Base-by-base conservation (phyloP, 2,888 invertebrate genomes). In the Adelognathus sp. region DNA sequence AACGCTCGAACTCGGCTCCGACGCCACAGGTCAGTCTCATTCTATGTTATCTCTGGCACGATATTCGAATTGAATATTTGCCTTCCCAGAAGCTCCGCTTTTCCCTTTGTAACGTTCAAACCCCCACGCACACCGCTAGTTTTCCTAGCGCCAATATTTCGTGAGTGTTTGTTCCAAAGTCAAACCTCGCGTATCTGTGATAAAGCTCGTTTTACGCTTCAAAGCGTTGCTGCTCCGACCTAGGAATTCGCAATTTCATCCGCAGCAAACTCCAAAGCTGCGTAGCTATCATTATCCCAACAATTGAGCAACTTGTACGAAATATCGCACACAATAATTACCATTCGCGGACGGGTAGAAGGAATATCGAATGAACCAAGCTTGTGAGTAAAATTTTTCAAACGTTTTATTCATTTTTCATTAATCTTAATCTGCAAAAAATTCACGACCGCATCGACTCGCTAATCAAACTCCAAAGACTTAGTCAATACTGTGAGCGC, bases 341-440 rank as follows among this genome's bases (percentile, higher is more conserved):
- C 5, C 11, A 4, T 46, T 24, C 46, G 4, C 24, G 7, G 18
- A n/a, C 11, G 46, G 46, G 24, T 6, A 0, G 16, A 52, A 52
- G 66, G 39, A n/a, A 36, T 24, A 16, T 9, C 11, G 9, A 39
- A 54, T 66, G 2, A 66, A 54, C 9, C 9, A 24, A 5, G 9
- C 36, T 18, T n/a, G 1, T 2, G 11, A 24, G 33, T 31, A 36
- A 29, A 50, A 29, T 7, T 41, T 3, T 54, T 67, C 33, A 41
- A 66, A 39, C 39, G 14, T 54, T 7, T 73, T 69, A 64, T 64
- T 71, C 70, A 50, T 50, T 29, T 63, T 46, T n/a, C 16, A 1
- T 56, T 54, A 5, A 69, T 69, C 64, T 64, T 73, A 73, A 58
- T 58, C 50, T 63, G 58, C n/a, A 60, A 63, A 66, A 77, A 73